These are phyloP conservation scores for Sepioteuthis lessoniana DNA, from an alignment of 2,888 invertebrate species.

Conservation along the genomic window DNA sequence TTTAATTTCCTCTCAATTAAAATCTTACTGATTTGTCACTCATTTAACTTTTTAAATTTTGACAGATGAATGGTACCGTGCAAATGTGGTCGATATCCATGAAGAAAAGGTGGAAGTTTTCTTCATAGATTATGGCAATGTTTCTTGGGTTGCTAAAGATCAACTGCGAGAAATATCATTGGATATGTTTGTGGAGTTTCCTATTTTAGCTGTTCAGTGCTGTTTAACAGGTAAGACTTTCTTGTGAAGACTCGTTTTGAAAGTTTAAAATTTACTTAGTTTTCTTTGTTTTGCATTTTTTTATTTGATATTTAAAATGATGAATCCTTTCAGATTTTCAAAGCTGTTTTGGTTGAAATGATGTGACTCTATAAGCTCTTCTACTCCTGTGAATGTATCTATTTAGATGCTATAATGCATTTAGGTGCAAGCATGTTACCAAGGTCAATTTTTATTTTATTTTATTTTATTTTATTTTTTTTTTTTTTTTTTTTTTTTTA, in stretches of 20 bases:
- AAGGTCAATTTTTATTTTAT: too few species aligned
- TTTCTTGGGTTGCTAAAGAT: background rate
- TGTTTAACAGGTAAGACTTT: conserved; percentile 17
- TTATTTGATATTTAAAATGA: too few species aligned
- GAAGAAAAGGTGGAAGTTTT: conserved; percentile 12
- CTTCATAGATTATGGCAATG: conserved; percentile 35
- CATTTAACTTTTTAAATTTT: background rate
- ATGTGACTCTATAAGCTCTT: too few species aligned
- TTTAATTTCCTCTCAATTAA: too few species aligned
- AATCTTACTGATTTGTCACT: background rate
- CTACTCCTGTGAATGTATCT: too few species aligned
- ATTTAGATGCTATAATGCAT: too few species aligned
- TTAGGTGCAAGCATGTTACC: too few species aligned
- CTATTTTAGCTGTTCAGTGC: conserved; percentile 40
- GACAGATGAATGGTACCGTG: conserved; percentile 44
- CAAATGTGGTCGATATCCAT: background rate
- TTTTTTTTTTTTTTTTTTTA: too few species aligned
- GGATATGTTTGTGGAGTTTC: background rate
- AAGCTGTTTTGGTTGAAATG: too few species aligned
- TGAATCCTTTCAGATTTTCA: too few species aligned
- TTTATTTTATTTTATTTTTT: too few species aligned
- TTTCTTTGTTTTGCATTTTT: too few species aligned
- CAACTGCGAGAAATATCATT: background rate
- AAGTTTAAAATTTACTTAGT: background rate
- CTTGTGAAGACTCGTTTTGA: background rate